These are phyloP conservation scores for Ceratoteleas bidentatus DNA, from an alignment of 1,140 invertebrate species.

Conservation along the genomic window DNA sequence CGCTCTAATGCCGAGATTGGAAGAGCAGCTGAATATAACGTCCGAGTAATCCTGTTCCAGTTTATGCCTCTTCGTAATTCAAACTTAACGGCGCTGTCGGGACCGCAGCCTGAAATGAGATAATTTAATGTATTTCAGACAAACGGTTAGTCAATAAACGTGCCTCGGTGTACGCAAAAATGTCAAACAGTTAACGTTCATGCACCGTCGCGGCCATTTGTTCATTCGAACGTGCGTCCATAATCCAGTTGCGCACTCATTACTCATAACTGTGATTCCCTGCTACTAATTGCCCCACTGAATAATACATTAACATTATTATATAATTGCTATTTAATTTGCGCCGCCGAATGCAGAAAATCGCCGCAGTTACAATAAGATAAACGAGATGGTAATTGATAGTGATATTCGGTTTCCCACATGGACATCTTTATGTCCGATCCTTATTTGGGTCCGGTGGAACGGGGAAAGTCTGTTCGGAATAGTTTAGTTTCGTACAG, in stretches of 20 bases:
- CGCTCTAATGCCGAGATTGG: constrained; percentile 43
- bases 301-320: constrained; percentile 56
- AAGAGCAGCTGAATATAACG: constrained; percentile 54
- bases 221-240: constrained; percentile 19
- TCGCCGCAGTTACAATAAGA: constrained; percentile 37
- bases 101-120: constrained; percentile 59
- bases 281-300: constrained; percentile 52
- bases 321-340: constrained; percentile 54
- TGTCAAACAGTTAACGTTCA: constrained; percentile 45
- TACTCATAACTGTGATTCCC: constrained; percentile 53
- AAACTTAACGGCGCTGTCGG: constrained; percentile 64
- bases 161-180: constrained; percentile 32
- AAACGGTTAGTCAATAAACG: constrained; percentile 63
- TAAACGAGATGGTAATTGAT: constrained; percentile 44
- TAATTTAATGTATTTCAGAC: constrained; percentile 67
- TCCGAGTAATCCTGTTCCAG: constrained; percentile 56
- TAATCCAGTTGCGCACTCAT: constrained; percentile 31
- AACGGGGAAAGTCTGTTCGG: not conserved
- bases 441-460: constrained; percentile 18
- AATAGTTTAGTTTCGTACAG: constrained; percentile 4
- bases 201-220: constrained; percentile 15
- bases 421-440: constrained; percentile 23
- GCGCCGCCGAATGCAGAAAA: constrained; percentile 39
- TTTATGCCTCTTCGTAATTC: constrained; percentile 62
- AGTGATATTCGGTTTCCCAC: constrained; percentile 35